These are phyloP conservation scores for Ptychoptera contaminata DNA, from an alignment of 2,888 invertebrate species.

Conservation along the genomic window DNA sequence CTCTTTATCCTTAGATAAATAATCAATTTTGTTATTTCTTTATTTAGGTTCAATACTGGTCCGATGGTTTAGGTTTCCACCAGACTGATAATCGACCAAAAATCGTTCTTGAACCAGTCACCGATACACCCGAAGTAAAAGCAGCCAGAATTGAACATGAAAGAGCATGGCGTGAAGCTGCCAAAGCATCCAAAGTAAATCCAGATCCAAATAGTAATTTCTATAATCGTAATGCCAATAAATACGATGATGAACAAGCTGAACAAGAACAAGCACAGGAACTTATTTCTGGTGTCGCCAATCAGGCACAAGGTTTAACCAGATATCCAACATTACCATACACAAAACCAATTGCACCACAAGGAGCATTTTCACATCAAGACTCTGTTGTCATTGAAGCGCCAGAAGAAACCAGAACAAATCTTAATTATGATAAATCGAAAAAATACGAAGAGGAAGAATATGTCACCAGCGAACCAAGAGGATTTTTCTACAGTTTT, in stretches of 20 bases:
- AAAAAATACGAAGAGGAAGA: conserved; percentile 20
- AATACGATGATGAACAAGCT: conserved; percentile 7
- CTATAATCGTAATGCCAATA: conserved; percentile 14
- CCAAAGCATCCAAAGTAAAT: conserved; percentile 34
- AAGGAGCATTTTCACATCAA: not conserved
- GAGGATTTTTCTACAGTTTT: conserved; percentile 58
- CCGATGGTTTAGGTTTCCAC: conserved; percentile 61
- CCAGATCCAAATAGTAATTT: conserved; percentile 27
- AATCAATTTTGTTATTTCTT: conserved; percentile 3
- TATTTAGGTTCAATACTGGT: conserved; percentile 50
- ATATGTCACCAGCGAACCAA: conserved; percentile 39
- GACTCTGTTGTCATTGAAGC: conserved; percentile 1
- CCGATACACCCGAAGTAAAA: conserved; percentile 53
- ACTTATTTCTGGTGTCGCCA: conserved; percentile 5
- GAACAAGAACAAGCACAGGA: conserved; percentile 6
- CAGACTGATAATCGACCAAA: conserved; percentile 57
- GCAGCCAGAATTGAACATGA: conserved; percentile 53
- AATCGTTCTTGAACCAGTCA: conserved; percentile 41
- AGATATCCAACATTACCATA: conserved; percentile 10
- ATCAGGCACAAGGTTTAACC: conserved; percentile 10
- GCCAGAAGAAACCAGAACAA: not conserved
- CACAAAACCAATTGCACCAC: conserved; percentile 6
- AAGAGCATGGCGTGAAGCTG: conserved; percentile 50
- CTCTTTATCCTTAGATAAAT: not conserved
- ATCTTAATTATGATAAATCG: conserved; percentile 6